Conservation (phyloP, 2,797 vertebrate species). For the Buphagus erythrorhynchus region DNA sequence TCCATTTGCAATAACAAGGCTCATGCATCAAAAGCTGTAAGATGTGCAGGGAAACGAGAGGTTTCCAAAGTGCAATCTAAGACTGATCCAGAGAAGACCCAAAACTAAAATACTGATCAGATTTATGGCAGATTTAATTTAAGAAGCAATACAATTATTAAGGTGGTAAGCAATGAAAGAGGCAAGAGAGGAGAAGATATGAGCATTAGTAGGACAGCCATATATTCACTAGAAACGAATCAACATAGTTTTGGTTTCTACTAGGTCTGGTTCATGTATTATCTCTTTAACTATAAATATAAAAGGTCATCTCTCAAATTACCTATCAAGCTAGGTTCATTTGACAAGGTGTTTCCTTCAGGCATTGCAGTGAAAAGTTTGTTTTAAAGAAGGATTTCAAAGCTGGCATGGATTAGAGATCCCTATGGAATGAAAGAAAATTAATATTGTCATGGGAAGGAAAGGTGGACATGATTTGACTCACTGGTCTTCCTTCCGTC, state of each 20-base stretch:
- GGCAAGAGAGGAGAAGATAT: neutral
- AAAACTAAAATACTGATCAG: neutral
- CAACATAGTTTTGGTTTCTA: neutral
- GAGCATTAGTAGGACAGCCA: neutral
- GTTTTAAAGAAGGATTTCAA: neutral
- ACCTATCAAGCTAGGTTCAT: neutral
- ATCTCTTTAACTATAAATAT: neutral
- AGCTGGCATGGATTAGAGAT: neutral
- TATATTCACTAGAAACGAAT: neutral
- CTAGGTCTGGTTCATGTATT: neutral
- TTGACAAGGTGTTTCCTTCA: neutral
- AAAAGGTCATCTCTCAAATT: neutral
- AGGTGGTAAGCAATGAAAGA: neutral
- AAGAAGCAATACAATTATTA: neutral
- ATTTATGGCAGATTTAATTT: neutral
- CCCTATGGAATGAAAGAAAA: neutral
- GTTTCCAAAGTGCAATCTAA: neutral
- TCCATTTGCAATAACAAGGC: neutral
- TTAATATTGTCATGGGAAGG: neutral
- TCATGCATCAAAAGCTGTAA: neutral
- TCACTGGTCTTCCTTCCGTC: neutral
- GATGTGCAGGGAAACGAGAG: accelerated
- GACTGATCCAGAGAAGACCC: neutral
- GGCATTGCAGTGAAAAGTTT: neutral
- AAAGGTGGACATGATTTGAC: neutral